Evolutionary conservation across 1,140 invertebrate genomes (phyloP), one percentile per base, ranked within the genome.

Genomic region (Drosophila kohkoa): DNA sequence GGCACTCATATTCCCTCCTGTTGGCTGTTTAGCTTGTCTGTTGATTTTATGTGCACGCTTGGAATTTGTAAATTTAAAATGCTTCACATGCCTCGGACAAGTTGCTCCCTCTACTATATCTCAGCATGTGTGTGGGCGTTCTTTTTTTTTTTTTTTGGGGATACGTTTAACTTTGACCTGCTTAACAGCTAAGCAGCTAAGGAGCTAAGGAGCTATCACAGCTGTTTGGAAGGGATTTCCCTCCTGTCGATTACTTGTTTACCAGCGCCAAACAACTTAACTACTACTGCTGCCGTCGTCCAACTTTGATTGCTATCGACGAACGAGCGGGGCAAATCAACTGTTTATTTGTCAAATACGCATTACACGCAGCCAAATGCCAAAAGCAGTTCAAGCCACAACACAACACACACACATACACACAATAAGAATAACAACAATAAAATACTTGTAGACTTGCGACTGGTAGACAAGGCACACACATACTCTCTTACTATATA

Each of bases 1-100:
- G n/a, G 15, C 6, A 48, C 25, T 25, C 65, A 54, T 52, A 48
- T 63, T 41, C 32, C 38, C 28, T 30, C 38, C 28, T 30, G 45
- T n/a, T 48, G n/a, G 49, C 49, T 30, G 11, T 16, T 7, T 38
- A 38, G 49, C 66, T 78, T 88, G 85, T 89, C 85, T 89, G 85
- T 89, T 89, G 85, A 76, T 79, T 88, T 85, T 81, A 85, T 88
- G 85, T 88, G 78, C 75, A 79, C 85, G 78, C 75, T 68, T 57
- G 86, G 85, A 85, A 87, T 90, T 89, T 89, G 85, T 89, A 89
- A 89, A 89, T 89, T 89, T 89, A 88, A 88, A 88, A 88, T 88
- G 78, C 85, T 69, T 77, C 51, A 73, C 67, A 89, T 88, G 78
- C 80, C 77, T 45, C 35, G 38, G 52, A 25, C 28, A 48, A 46